Evolutionary conservation across 1,140 invertebrate species (phyloP).

Genomic region (Varroa destructor): DNA sequence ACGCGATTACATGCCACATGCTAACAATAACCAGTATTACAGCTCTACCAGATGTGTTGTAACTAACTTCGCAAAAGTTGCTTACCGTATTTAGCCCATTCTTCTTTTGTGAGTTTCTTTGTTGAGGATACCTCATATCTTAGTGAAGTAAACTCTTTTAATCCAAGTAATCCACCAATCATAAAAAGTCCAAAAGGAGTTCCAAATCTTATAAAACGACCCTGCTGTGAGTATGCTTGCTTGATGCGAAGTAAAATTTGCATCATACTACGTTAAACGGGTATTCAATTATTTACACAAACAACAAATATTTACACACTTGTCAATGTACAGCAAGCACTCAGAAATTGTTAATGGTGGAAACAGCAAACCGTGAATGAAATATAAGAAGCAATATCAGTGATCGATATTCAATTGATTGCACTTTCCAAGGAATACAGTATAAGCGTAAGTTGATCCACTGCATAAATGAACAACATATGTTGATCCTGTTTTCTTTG

Average conservation of each 20-base stretch:
- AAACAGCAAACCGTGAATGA: neutral
- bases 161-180: constrained; percentile 30
- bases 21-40: no score
- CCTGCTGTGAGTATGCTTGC: neutral
- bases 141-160: constrained; percentile 30
- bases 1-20: no score
- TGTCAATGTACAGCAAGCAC: neutral
- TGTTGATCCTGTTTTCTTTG: no score
- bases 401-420: no score
- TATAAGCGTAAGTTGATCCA: no score
- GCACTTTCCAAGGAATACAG: no score
- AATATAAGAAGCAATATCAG: neutral
- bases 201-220: neutral
- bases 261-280: neutral
- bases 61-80: neutral
- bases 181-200: constrained; percentile 18
- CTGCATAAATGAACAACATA: no score
- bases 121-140: constrained; percentile 29
- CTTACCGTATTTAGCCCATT: neutral
- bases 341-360: neutral
- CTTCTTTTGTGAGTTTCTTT: neutral
- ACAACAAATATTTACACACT: neutral
- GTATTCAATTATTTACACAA: neutral
- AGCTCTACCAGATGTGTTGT: no score
- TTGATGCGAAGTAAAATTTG: neutral